These are phyloP conservation scores for Gryllus longicercus DNA, from an alignment of 2,888 invertebrate species.

Conservation along the genomic window DNA sequence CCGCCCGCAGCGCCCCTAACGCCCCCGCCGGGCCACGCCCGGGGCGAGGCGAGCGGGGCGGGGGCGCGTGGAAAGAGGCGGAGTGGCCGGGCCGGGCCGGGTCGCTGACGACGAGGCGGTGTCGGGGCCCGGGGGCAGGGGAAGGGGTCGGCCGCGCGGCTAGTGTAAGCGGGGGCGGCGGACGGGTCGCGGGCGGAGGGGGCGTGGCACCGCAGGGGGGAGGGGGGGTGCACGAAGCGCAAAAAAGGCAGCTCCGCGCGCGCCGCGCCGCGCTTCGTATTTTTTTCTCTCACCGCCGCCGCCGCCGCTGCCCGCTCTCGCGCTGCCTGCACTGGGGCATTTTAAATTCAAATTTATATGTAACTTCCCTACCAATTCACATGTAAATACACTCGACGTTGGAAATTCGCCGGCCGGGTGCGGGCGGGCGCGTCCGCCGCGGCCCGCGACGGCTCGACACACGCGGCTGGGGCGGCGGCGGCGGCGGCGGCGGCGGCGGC, in stretches of 20 bases:
- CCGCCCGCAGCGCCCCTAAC: too few relatives aligned
- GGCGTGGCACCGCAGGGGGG: neutral
- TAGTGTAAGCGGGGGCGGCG: too few relatives aligned
- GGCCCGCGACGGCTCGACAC: neutral
- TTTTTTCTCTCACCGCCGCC: neutral
- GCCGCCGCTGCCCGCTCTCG: neutral
- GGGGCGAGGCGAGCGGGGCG: too few relatives aligned
- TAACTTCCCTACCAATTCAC: constrained; percentile 10
- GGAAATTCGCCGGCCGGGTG: constrained; percentile 8
- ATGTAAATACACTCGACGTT: constrained; percentile 1
- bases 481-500: too few relatives aligned
- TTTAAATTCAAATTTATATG: constrained; percentile 17
- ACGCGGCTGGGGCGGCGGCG: neutral
- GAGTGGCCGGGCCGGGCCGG: too few relatives aligned
- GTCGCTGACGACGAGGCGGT: too few relatives aligned
- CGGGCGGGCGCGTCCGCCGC: neutral
- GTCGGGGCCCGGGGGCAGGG: too few relatives aligned
- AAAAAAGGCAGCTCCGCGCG: neutral
- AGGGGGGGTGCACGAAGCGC: neutral
- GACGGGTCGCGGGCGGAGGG: too few relatives aligned
- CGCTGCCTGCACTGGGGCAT: neutral
- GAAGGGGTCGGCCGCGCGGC: too few relatives aligned
- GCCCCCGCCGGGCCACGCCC: too few relatives aligned
- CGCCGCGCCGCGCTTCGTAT: neutral
- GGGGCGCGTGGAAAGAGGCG: too few relatives aligned